Evolutionary conservation across 1,140 invertebrate genomes (phyloP).

Genomic region (Drosophila malerkotliana): DNA sequence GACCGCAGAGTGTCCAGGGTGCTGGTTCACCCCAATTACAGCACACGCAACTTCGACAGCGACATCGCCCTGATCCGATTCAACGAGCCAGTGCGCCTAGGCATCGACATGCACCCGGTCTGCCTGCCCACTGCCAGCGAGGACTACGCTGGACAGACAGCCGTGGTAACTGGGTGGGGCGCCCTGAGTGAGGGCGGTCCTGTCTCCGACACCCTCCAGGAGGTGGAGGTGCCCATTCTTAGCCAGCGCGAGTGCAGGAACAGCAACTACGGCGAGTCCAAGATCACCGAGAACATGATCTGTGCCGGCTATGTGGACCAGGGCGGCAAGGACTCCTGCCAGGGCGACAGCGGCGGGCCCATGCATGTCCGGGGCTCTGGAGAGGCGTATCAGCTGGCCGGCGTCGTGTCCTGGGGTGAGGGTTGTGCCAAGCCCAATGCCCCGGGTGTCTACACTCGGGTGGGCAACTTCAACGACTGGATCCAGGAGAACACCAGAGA

Average conservation of each 20-base stretch:
- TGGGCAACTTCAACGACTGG: constrained; percentile 91
- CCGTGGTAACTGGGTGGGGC: constrained; percentile 89
- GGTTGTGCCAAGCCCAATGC: constrained; percentile 91
- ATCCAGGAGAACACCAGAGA: constrained; percentile 88
- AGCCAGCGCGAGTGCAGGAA: constrained; percentile 89
- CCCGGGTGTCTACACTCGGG: constrained; percentile 94
- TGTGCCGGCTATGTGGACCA: constrained; percentile 91
- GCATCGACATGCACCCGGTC: constrained; percentile 88
- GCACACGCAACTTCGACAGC: constrained; percentile 88
- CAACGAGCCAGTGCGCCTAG: constrained; percentile 85
- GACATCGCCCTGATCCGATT: constrained; percentile 91
- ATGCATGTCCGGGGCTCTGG: constrained; percentile 85
- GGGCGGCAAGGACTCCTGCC: constrained; percentile 91
- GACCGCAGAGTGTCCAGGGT: constrained; percentile 83
- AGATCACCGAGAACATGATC: constrained; percentile 94
- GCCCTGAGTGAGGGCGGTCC: constrained; percentile 85
- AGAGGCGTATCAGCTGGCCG: constrained; percentile 78
- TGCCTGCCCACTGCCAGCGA: constrained; percentile 88
- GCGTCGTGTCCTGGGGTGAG: constrained; percentile 91
- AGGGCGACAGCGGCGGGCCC: constrained; percentile 89
- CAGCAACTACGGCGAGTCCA: constrained; percentile 87
- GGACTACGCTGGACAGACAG: constrained; percentile 85
- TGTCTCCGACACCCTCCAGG: constrained; percentile 85
- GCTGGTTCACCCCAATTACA: constrained; percentile 69
- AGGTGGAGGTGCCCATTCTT: constrained; percentile 90